Conservation (phyloP, 2,113 vertebrate species). For the Pomatostomus ruficeps region DNA sequence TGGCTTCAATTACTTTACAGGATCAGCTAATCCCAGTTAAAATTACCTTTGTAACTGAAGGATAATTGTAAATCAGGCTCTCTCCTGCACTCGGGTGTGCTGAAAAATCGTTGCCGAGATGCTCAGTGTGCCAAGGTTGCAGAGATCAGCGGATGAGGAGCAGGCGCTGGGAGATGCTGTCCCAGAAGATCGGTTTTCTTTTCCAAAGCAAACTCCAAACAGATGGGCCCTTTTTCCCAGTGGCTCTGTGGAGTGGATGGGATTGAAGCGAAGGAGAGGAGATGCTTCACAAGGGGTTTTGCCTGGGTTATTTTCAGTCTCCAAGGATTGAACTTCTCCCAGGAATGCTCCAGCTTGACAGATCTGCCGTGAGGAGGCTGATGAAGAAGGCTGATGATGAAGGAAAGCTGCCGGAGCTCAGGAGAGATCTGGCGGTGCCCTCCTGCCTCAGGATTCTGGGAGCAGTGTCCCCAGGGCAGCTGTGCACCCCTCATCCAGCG, state of each 20-base stretch:
- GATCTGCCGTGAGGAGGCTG: accelerated
- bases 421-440: background rate
- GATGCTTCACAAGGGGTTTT: background rate
- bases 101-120: constrained; percentile 14
- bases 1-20: constrained; percentile 66
- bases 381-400: background rate
- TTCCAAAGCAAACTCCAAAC: constrained; percentile 66
- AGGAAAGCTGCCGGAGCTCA: too few species aligned
- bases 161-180: constrained; percentile 25
- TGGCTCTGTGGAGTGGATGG: background rate
- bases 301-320: background rate
- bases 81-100: constrained; percentile 18
- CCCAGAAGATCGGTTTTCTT: constrained; percentile 11
- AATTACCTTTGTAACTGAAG: constrained; percentile 67
- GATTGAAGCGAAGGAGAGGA: background rate
- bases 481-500: accelerated
- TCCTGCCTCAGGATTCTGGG: background rate
- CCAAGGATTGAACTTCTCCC: background rate
- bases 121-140: background rate
- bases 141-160: constrained; percentile 29
- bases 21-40: constrained; percentile 66
- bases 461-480: background rate
- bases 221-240: constrained; percentile 31
- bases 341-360: background rate
- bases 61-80: constrained; percentile 51